Evolutionary conservation across 2,113 vertebrate genomes (phyloP).

Genomic region (Prietella phreatophila): DNA sequence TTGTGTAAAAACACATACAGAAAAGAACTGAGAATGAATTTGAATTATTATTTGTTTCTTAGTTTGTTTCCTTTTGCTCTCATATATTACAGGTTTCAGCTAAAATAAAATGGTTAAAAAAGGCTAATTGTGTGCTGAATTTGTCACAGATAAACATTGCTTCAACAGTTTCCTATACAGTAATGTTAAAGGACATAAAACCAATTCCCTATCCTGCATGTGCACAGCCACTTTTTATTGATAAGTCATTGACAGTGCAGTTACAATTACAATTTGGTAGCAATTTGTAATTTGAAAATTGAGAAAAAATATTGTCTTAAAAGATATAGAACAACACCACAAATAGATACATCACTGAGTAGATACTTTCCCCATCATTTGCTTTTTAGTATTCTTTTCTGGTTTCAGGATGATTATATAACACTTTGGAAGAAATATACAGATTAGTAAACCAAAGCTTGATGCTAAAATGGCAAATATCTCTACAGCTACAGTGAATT

Average conservation of each 20-base stretch:
- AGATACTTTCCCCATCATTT: conserved; percentile 19
- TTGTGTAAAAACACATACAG: background rate
- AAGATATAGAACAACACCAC: too few relatives aligned
- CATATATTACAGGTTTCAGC: background rate
- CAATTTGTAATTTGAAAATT: background rate
- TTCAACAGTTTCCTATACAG: background rate
- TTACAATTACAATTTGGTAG: background rate
- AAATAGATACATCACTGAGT: background rate
- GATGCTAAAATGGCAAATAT: conserved; percentile 63
- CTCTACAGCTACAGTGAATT: conserved; percentile 69
- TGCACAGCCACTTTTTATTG: background rate
- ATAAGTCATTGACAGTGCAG: background rate
- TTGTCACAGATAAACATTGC: background rate
- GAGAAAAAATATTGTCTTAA: too few relatives aligned
- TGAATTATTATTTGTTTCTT: background rate
- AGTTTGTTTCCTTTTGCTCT: background rate
- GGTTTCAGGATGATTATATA: conserved; percentile 49
- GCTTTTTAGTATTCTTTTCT: conserved; percentile 44
- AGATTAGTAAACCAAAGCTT: conserved; percentile 49
- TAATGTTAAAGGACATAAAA: background rate
- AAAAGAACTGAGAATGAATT: background rate
- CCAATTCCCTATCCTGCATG: background rate
- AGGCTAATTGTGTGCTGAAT: background rate
- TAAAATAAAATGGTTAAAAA: background rate
- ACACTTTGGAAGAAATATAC: conserved; percentile 50